Evolutionary conservation across 2,113 vertebrate species (phyloP).

Genomic region (Cyprinus carpio): DNA sequence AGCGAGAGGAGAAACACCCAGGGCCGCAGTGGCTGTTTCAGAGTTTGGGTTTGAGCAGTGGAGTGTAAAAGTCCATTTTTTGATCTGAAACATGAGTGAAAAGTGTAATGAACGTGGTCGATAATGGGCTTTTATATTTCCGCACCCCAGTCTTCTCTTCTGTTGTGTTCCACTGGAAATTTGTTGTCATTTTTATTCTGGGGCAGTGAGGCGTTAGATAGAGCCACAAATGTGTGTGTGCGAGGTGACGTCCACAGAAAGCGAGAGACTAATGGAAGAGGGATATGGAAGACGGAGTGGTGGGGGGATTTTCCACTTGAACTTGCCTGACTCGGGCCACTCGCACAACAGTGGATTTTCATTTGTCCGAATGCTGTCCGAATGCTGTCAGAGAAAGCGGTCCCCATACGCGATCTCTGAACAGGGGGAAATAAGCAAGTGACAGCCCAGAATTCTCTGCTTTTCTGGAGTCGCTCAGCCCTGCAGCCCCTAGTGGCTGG

Average conservation of each 20-base stretch:
- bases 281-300: conserved; percentile 39
- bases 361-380: conserved; percentile 73
- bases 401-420: conserved; percentile 45
- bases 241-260: conserved; percentile 32
- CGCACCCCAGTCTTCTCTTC: conserved; percentile 58
- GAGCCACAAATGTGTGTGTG: conserved; percentile 59
- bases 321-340: conserved; percentile 73
- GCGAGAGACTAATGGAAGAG: conserved; percentile 51
- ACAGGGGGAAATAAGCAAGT: conserved; percentile 49
- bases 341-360: conserved; percentile 67
- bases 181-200: conserved; percentile 85
- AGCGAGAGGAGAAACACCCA: conserved; percentile 56
- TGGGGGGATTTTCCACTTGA: conserved; percentile 74
- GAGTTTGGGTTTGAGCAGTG: conserved; percentile 72
- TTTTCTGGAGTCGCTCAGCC: conserved; percentile 17
- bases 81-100: conserved; percentile 87
- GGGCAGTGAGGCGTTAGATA: conserved; percentile 80
- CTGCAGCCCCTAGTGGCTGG: conserved; percentile 24
- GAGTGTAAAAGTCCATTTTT: conserved; percentile 86
- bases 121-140: conserved; percentile 77
- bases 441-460: conserved; percentile 45
- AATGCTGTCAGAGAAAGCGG: conserved; percentile 54
- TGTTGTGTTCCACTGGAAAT: conserved; percentile 70
- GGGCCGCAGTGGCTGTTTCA: conserved; percentile 46
- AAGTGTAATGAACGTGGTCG: conserved; percentile 84